Evolutionary conservation across 2,888 invertebrate genomes (phyloP), one percentile per base, ranked within the genome.

Genomic region (Tachina grossa): DNA sequence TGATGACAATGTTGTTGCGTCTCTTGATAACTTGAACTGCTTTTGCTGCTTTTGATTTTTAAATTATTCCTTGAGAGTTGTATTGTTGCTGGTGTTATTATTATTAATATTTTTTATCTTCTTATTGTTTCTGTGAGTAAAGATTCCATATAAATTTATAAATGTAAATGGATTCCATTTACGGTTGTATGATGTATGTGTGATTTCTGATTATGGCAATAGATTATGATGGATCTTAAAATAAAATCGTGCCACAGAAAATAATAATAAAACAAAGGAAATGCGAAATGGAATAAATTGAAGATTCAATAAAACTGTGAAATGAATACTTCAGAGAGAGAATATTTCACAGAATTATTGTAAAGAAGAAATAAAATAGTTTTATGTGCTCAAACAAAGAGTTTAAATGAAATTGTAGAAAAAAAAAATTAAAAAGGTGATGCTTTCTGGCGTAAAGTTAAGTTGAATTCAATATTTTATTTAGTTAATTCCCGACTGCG

Each of bases 201-300:
- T 76, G 76, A 76, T 72, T 55, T 39, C 74, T 78, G 49, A 57
- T 77, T 69, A 74, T 82, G 78, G 53, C 78, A 77, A 82, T 75
- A 85, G 79, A 75, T 75, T 31, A 69, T 74, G 68, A 81, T 83
- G 65, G 16, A 57, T 63, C 55, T 77, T 68, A 61, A 81, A 81
- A 51, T 22, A 41, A 57, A 57, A 66, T 47, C 9, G 39, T 57
- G 14, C 39, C 41, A 19, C 9, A 22, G 39, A 14, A 59, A 22
- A 59, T 41, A n/a, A 68, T n/a, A 59, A 22, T 49, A 59, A 66
- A 57, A 66, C 9, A 39, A 57, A 14, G 19, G 16, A 61, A 49
- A 19, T 61, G 6, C 41, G 13, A 47, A 39, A 14, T 39, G 47
- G 39, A 45, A 55, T 22, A 41, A 19, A 41, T 41, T 43, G n/a